Base-by-base conservation (phyloP, 2,888 invertebrate genomes). In the Agriopis marginaria region DNA sequence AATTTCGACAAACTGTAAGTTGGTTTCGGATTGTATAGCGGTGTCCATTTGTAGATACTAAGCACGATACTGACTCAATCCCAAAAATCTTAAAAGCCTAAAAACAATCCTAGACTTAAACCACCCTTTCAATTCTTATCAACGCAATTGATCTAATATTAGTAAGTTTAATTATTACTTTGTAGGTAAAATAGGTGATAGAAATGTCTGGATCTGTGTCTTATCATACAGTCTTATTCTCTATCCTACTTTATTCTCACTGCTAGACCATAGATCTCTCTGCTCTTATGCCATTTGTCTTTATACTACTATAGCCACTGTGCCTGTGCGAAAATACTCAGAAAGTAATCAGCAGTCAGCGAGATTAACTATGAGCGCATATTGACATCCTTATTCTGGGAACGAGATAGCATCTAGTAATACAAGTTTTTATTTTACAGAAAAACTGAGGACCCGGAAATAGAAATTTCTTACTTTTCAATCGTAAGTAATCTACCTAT, bases 401-500 rank as follows among this genome's bases (percentile, higher is more conserved):
- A 7, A n/a, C 6, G n/a, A 11, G 17, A 12, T 12, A 45, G 1
- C 42, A 14, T 14, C 0, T 23, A 23, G 4, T 23, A n/a, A 14
- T 40, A 14, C 3, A 39, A 3, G n/a, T 32, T 11, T 59, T 49
- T 60, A 63, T 67, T 51, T 77, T 75, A n/a, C 74, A 77, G 76
- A 65, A 73, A 72, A 64, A 45, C n/a, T n/a, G 67, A 67, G 59
- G 65, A 71, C 0, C 14, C 50, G 0, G 71, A 73, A 59, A 7
- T 50, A 23, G 68, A 58, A 40, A 50, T 71, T 71, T 47, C 85
- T 14, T 86, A 81, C 70, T 83, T 85, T 64, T 72, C 84, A 78
- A 87, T 88, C 44, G 88, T 88, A 79, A 88, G 88, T 86, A 76
- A n/a, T 60, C 32, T 32, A 32, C 32, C 4, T 32, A 5, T 32